Evolutionary conservation across 2,888 invertebrate species (phyloP).

Genomic region (Hoplodrina ambigua): DNA sequence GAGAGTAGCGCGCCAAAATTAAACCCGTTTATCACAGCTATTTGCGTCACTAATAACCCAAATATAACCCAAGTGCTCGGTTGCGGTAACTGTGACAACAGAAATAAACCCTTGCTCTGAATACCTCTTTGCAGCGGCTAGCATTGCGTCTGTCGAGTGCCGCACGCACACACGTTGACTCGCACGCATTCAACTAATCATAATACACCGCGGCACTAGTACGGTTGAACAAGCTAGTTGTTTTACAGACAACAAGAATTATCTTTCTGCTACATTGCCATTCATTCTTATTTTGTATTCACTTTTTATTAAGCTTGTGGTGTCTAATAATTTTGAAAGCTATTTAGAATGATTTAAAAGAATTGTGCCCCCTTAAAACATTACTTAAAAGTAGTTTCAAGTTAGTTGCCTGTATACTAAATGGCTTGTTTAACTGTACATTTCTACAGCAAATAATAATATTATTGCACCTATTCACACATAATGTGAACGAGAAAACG

Average conservation of each 20-base stretch:
- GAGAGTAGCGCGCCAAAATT: constrained; percentile 81
- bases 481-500: constrained; percentile 27
- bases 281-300: no score
- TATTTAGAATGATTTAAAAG: no score
- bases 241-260: no score
- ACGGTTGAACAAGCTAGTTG: no score
- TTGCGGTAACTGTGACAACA: constrained; percentile 85
- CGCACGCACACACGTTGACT: constrained; percentile 48
- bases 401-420: background rate
- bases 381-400: no score
- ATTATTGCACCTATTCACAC: constrained; percentile 29
- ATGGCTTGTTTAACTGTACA: background rate
- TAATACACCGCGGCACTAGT: background rate
- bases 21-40: constrained; percentile 84
- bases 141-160: constrained; percentile 76
- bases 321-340: no score
- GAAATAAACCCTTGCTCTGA: constrained; percentile 87
- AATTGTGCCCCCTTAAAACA: no score
- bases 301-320: no score
- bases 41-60: constrained; percentile 88
- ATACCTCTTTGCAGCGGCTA: constrained; percentile 79
- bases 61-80: constrained; percentile 80
- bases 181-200: constrained; percentile 20
- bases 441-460: constrained; percentile 23
- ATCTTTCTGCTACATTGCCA: no score